Base-by-base conservation (phyloP, 2,888 invertebrate genomes). In the Andrena bucephala region DNA sequence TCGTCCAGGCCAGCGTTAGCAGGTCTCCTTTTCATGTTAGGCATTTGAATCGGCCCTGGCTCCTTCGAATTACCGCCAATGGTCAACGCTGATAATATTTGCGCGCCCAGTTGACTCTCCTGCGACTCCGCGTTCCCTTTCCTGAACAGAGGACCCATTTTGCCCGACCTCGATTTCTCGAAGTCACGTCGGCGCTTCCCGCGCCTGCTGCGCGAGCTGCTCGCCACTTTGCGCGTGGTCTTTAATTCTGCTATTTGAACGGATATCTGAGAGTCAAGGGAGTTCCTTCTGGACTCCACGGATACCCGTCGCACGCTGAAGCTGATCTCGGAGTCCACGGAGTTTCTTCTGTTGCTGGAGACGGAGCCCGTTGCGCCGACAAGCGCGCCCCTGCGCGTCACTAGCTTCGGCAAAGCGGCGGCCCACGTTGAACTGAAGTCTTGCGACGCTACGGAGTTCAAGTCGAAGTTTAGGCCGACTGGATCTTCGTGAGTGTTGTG, bases 361-460 rank as follows among this genome's bases (percentile, higher is more conserved):
- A 95, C 95, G 68, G 94, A 95, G 7, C 95, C 96, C 87, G 96
- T 93, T 72, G 95, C 95, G 91, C 96, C 95, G 81, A 96, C 97
- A 13, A 99, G 94, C 0, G 98, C 99, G 89, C 97, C 97, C 89
- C 99, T 95, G 2, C 99, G 95, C 7, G 96, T 96, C 0, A 98
- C 96, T 91, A 98, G 96, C 86, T 98, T 97, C 0, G 98, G 98
- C 84, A 99, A 94, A 85, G 98, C 98, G 72, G 97, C 98, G 57
- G 98, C 98, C 98, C 98, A 99, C 0, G 98, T 97, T 0, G 98
- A 98, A 75, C 98, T 98, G 70, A 99, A 95, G 90, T 98, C 98
- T 86, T 97, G 97, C 80, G 97, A 97, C 71, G 96, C 97, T 10
- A 96, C 96, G 66, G 96, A 97, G 91, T 97, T 97, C 66, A 96